Base-by-base conservation (phyloP, 2,888 invertebrate genomes). In the Lasioglossum lativentre region DNA sequence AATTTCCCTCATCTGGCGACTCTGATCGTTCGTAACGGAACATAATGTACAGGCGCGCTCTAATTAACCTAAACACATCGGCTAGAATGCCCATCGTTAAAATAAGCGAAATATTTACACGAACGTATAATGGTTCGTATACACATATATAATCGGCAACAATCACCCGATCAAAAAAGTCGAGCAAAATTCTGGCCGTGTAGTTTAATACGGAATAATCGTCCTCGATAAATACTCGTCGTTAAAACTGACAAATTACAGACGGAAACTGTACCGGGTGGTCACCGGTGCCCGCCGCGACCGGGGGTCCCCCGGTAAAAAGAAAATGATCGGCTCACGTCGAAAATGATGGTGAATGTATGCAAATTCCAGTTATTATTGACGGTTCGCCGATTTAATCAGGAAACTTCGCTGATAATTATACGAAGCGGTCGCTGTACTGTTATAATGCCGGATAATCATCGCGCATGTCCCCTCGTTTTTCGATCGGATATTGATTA, bases 391-490 rank as follows among this genome's bases (percentile, higher is more conserved):
- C 12, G 52, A 56, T 56, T 73, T 81, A 73, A 78, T 78, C 78
- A 52, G 73, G 52, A 52, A 72, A 75, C 47, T 30, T 78, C 40
- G 52, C 16, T 66, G 59, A 66, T 73, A 73, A 79, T 83, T 78
- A 76, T 68, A 66, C 56, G 30, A 19, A 42, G 56, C 56, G 45
- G 71, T 78, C 38, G 30, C 16, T 56, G 27, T 70, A 12, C 80
- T 38, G 70, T 72, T 34, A 40, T 76, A 45, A 73, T 76, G 72
- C 66, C 6, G 34, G 27, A 73, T 79, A 84, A 84, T 84, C 72
- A 74, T 52, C 73, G 34, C 70, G 10, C 38, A 16, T 10, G 70
- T 63, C 71, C 30, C 8, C 16, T 52, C 52, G 52, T 72, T 63
- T 4, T 23, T n/a, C n/a, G 34, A 42, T 30, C 42, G 30, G 6